Evolutionary conservation across 2,888 invertebrate species (phyloP).

Genomic region (Caenorhabditis sp.): DNA sequence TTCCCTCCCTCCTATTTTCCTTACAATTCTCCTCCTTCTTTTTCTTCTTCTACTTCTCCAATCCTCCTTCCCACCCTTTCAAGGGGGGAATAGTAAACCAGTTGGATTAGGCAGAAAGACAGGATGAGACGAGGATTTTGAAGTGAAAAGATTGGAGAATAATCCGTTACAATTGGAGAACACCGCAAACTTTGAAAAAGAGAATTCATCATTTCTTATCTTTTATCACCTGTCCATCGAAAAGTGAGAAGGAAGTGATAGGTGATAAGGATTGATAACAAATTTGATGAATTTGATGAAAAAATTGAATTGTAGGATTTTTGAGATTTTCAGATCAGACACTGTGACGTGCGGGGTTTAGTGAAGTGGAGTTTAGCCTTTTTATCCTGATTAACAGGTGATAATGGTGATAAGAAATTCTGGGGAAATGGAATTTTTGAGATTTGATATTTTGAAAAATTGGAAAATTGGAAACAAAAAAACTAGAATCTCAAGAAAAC

Average conservation of each 20-base stretch:
- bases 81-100: slow-evolving; percentile 12
- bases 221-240: slow-evolving; percentile 22
- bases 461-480: background rate
- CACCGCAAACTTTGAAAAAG: slow-evolving; percentile 5
- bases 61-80: too few relatives aligned
- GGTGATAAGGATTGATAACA: background rate
- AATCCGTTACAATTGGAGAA: background rate
- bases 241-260: background rate
- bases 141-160: background rate
- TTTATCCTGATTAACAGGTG: too few relatives aligned
- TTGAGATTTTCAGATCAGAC: background rate
- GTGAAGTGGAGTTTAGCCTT: too few relatives aligned
- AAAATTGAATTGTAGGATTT: background rate
- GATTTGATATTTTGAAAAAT: background rate
- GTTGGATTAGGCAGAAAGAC: slow-evolving; percentile 1
- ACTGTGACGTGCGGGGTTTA: too few relatives aligned
- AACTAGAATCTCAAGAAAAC: background rate
- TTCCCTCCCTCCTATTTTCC: background rate
- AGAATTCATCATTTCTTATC: background rate
- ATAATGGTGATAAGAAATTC: too few relatives aligned
- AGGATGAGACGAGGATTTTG: too few relatives aligned
- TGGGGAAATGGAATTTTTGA: too few relatives aligned
- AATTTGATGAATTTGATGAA: background rate
- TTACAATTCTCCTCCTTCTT: too few relatives aligned
- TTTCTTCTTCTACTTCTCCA: background rate